Base-by-base conservation (phyloP, 1,140 invertebrate species). In the Aphidius gifuensis region DNA sequence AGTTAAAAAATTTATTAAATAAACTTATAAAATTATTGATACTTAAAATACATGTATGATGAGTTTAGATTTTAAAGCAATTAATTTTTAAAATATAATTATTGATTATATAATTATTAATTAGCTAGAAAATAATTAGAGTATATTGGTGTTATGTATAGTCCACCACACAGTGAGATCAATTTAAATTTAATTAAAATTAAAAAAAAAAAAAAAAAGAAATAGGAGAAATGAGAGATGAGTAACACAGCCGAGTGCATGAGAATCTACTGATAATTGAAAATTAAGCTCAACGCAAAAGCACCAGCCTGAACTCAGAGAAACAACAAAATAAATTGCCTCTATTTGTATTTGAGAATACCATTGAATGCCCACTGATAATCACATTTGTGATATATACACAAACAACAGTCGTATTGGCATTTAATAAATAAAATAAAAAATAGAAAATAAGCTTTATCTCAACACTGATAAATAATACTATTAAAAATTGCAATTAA, bases 191-290 rank as follows among this genome's bases (percentile, higher is more conserved):
- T 50, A 67, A 60, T 64, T 58, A 47, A 16, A 56, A 58, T 58
- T 8, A 32, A 32, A 32, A 32, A 16, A 16, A 16, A 16, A 16
- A 16, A 16, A 16, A 32, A 32, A 0, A 32, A 32, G 23, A 32
- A 32, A 32, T 32, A 32, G 23, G 4, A 32, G 4, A 32, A 32
- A 32, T 2, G 4, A 32, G 53, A 42, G 53, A 49, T 9, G 49
- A n/a, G 48, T 44, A 58, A n/a, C 21, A 9, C 54, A 47, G 16
- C 11, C 46, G 23, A 58, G 45, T 58, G 51, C 23, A 32, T 32
- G 47, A 62, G 48, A 53, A 61, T 68, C 60, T n/a, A 16, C 42
- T 40, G 67, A 66, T 72, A 69, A 72, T 72, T 69, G 70, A 64
- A 69, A 65, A 72, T 69, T 70, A 68, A 70, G 63, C 69, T 64